phyloP scores from a whole-genome alignment of 1,140 invertebrate genomes.

The Monochamus saltuarius region DNA sequence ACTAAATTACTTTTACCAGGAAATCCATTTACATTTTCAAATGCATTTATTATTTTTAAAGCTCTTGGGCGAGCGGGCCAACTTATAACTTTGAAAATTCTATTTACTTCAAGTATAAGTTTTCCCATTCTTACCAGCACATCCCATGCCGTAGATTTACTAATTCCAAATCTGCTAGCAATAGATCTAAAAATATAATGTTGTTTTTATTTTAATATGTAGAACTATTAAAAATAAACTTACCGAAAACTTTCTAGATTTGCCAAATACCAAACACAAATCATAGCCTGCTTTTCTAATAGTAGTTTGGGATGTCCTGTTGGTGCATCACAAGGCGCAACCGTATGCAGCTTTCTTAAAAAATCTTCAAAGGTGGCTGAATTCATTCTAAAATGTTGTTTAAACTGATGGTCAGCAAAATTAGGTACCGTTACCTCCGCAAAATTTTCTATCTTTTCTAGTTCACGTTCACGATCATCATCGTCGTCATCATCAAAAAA shows the following conservation, averaged over 20 bases:
- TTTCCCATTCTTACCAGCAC: neutral
- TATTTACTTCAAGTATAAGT: neutral
- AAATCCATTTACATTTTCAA: neutral
- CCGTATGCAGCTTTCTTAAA: neutral
- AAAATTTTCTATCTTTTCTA: neutral
- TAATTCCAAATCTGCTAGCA: constrained; percentile 2
- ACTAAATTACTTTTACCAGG: neutral
- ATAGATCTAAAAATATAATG: neutral
- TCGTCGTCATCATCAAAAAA: neutral
- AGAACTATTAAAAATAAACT: neutral
- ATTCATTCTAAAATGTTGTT: constrained; percentile 4
- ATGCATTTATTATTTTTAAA: neutral
- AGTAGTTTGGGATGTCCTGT: no score
- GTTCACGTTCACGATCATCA: neutral
- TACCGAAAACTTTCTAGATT: neutral
- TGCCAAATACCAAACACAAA: no score
- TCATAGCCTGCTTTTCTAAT: no score
- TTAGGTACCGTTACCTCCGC: neutral
- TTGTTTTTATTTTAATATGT: neutral
- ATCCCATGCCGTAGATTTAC: constrained; percentile 1
- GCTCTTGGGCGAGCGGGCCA: neutral
- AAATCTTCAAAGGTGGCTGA: neutral
- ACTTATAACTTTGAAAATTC: neutral
- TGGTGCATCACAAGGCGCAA: neutral
- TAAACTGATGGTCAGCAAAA: neutral